These are phyloP conservation scores for Panulirus ornatus DNA, from an alignment of 1,140 invertebrate genomes.

Conservation along the genomic window DNA sequence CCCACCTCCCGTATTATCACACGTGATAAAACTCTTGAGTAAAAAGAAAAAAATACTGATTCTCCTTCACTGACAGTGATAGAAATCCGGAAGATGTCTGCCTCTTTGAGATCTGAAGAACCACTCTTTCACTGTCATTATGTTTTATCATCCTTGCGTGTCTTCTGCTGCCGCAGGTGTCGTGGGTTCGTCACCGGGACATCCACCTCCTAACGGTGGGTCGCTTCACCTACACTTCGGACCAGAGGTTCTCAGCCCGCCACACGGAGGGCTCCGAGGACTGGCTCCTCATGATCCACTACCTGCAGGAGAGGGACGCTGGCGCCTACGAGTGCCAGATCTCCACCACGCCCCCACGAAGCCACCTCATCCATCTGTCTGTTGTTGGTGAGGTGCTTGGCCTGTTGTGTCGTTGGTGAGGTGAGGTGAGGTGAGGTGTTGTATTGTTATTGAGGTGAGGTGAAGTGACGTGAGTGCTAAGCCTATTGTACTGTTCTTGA, in stretches of 20 bases:
- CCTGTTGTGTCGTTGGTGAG: too few relatives aligned
- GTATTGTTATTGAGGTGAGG: too few relatives aligned
- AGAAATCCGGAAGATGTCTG: background rate
- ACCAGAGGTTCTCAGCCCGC: constrained; percentile 14
- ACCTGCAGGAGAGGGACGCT: constrained; percentile 24
- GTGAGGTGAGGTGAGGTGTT: too few relatives aligned
- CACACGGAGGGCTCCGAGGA: constrained; percentile 37
- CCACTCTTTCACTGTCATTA: background rate
- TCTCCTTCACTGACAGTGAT: background rate
- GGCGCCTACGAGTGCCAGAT: constrained; percentile 36
- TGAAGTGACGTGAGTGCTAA: too few relatives aligned
- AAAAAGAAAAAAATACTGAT: background rate
- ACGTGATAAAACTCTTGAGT: background rate
- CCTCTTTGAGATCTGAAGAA: too few relatives aligned
- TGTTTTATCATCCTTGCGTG: background rate
- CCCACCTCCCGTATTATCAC: background rate
- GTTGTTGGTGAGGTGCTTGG: constrained; percentile 41
- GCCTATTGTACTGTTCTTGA: too few relatives aligned
- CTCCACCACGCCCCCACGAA: constrained; percentile 32
- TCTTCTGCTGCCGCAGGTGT: constrained; percentile 2
- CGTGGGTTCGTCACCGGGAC: constrained; percentile 32
- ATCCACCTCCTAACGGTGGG: constrained; percentile 32
- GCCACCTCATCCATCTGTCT: constrained; percentile 28
- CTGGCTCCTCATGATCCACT: constrained; percentile 28
- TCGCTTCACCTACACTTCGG: constrained; percentile 38